Evolutionary conservation across 2,113 vertebrate genomes (phyloP).

Genomic region (Dryoscopus gambensis): DNA sequence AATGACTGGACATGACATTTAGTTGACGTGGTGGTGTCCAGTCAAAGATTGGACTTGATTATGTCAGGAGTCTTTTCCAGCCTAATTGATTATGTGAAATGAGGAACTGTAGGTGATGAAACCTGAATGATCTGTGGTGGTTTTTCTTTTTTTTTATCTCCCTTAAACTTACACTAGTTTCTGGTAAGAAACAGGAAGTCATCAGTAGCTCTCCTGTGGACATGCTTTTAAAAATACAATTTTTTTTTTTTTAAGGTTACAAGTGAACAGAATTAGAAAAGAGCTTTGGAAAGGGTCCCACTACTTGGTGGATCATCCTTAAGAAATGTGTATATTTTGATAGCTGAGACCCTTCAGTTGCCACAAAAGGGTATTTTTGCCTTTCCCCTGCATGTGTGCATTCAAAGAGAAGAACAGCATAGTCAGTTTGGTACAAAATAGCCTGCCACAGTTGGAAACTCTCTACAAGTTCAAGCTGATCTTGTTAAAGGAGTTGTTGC

Average conservation of each 20-base stretch:
- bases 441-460: neutral
- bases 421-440: neutral
- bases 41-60: neutral
- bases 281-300: neutral
- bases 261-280: neutral
- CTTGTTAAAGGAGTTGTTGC: neutral
- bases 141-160: neutral
- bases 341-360: neutral
- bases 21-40: neutral
- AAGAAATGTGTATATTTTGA: neutral
- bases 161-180: neutral
- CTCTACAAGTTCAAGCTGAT: neutral
- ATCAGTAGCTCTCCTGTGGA: neutral
- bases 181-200: neutral
- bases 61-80: neutral
- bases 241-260: neutral
- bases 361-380: neutral
- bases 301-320: neutral
- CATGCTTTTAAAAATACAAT: neutral
- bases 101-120: neutral
- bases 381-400: neutral
- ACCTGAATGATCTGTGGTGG: neutral
- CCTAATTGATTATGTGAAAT: neutral
- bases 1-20: neutral
- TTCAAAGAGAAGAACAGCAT: neutral